Conservation (phyloP, 2,113 vertebrate genomes). For the Carettochelys insculpta region DNA sequence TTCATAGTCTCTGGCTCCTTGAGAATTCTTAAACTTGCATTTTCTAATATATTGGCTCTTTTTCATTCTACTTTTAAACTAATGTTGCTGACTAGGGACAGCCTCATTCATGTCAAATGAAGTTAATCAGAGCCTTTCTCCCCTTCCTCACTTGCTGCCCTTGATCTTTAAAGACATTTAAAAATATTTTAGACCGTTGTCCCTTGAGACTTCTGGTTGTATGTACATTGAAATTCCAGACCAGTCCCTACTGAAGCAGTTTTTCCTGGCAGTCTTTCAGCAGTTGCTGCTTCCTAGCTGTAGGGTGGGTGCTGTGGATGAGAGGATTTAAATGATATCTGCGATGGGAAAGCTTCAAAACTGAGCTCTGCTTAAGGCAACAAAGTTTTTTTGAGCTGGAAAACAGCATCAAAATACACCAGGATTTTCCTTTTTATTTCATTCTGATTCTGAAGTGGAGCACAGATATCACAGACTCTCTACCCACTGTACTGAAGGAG, state of each 20-base stretch:
- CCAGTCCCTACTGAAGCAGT: not conserved
- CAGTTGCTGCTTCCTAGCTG: not conserved
- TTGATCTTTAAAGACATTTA: not conserved
- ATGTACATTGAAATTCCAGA: not conserved
- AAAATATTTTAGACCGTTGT: not conserved
- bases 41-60: not conserved
- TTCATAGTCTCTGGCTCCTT: not conserved
- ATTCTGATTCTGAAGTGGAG: not conserved
- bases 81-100: not conserved
- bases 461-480: slow-evolving; percentile 11
- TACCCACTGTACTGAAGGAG: not conserved
- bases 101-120: not conserved
- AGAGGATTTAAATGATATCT: not conserved
- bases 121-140: not conserved
- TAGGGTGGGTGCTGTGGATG: not conserved
- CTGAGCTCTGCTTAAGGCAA: slow-evolving; percentile 33
- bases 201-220: not conserved
- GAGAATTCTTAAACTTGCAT: slow-evolving; percentile 14
- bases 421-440: not conserved
- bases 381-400: not conserved
- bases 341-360: not conserved
- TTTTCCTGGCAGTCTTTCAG: not conserved
- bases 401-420: not conserved
- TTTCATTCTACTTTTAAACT: slow-evolving; percentile 1
- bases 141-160: not conserved